Evolutionary conservation across 2,888 invertebrate species (phyloP).

Genomic region (Erynnis tages): DNA sequence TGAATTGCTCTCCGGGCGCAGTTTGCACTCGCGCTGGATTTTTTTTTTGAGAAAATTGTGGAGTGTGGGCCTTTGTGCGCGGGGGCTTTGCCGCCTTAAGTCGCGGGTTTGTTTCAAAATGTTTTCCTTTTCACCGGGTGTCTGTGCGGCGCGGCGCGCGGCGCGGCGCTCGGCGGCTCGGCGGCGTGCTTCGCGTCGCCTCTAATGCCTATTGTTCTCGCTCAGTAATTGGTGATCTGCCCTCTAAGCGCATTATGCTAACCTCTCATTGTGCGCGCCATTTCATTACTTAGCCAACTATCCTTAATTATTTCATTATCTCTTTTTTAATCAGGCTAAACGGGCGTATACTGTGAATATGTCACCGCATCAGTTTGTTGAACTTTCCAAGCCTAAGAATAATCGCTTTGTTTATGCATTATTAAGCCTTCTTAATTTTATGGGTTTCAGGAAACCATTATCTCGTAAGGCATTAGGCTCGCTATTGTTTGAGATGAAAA

Average conservation of each 20-base stretch:
- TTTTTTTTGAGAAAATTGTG: slow-evolving; percentile 70
- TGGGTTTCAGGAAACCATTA: no score
- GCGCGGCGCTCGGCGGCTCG: no score
- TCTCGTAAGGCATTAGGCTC: no score
- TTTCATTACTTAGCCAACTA: slow-evolving; percentile 24
- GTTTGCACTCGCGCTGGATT: slow-evolving; percentile 55
- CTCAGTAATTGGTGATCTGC: slow-evolving; percentile 26
- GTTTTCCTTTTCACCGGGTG: slow-evolving; percentile 37
- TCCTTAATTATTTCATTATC: slow-evolving; percentile 17
- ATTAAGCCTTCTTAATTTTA: no score
- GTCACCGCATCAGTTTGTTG: neutral
- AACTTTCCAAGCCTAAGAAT: no score
- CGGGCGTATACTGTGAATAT: neutral
- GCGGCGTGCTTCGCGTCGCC: slow-evolving; percentile 27
- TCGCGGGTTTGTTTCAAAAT: slow-evolving; percentile 48
- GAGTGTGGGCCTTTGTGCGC: slow-evolving; percentile 64
- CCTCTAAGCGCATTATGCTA: slow-evolving; percentile 26
- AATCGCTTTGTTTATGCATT: no score
- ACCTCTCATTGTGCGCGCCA: slow-evolving; percentile 23
- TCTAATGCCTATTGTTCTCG: slow-evolving; percentile 32
- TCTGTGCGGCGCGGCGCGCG: no score
- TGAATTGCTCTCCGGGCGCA: slow-evolving; percentile 52
- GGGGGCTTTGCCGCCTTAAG: slow-evolving; percentile 57
- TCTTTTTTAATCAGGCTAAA: slow-evolving; percentile 17
- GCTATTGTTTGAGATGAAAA: no score